These are phyloP conservation scores for Cheilosia vulpina DNA, from an alignment of 2,888 invertebrate genomes.

Conservation along the genomic window DNA sequence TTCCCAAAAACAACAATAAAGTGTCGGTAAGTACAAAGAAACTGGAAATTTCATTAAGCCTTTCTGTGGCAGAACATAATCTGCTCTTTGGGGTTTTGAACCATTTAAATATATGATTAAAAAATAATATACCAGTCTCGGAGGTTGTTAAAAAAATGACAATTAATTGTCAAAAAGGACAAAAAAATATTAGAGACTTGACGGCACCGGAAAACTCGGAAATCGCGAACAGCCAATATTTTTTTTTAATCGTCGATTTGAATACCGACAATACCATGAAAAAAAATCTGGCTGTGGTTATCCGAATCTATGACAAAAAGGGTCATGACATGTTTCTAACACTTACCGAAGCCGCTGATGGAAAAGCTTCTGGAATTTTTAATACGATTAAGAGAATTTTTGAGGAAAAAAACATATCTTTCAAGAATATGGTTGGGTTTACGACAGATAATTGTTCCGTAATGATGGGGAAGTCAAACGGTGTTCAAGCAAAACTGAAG, in stretches of 20 bases:
- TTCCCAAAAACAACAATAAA: too few species aligned
- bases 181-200: neutral
- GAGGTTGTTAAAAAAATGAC: too few species aligned
- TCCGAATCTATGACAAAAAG: slow-evolving; percentile 14
- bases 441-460: too few species aligned
- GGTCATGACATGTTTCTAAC: slow-evolving; percentile 15
- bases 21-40: too few species aligned
- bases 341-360: neutral
- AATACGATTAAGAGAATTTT: neutral
- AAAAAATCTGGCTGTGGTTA: slow-evolving; percentile 9
- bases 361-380: slow-evolving; percentile 16
- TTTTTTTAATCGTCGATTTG: neutral
- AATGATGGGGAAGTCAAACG: too few species aligned
- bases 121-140: too few species aligned
- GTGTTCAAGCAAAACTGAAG: too few species aligned
- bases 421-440: neutral
- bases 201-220: neutral
- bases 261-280: slow-evolving; percentile 8
- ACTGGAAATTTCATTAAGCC: too few species aligned
- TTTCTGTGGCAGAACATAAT: too few species aligned
- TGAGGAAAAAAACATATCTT: slow-evolving; percentile 12
- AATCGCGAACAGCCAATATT: neutral
- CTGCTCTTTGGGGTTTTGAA: too few species aligned
- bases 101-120: too few species aligned
- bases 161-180: neutral